Evolutionary conservation across 2,113 vertebrate genomes (phyloP).

Genomic region (Oryzias woworae): DNA sequence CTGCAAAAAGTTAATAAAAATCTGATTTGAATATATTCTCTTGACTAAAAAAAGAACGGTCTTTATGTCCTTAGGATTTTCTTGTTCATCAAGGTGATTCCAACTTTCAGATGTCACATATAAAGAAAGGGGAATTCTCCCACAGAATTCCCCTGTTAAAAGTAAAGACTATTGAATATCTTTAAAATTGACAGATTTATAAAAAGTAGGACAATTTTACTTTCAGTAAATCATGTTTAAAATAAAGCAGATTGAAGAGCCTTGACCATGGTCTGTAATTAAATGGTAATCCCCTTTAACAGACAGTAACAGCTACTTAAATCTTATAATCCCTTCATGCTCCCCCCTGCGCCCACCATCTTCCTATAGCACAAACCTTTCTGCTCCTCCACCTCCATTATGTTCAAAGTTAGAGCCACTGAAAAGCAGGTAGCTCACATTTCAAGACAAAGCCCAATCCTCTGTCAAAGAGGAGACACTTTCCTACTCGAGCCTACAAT

Average conservation of each 20-base stretch:
- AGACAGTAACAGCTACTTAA: slow-evolving; percentile 61
- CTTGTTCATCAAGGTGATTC: slow-evolving; percentile 20
- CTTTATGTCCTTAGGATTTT: slow-evolving; percentile 22
- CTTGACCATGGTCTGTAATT: slow-evolving; percentile 41
- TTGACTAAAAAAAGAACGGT: slow-evolving; percentile 18
- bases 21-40: not conserved
- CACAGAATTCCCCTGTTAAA: too few species aligned
- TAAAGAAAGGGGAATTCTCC: slow-evolving; percentile 25
- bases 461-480: slow-evolving; percentile 71
- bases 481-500: slow-evolving; percentile 55
- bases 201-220: not conserved
- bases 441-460: slow-evolving; percentile 71
- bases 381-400: slow-evolving; percentile 25
- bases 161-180: too few species aligned
- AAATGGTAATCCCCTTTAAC: slow-evolving; percentile 56
- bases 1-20: not conserved
- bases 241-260: slow-evolving; percentile 23
- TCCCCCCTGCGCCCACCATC: slow-evolving; percentile 46
- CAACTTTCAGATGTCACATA: slow-evolving; percentile 21
- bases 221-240: not conserved
- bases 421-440: slow-evolving; percentile 63
- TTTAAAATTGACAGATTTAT: too few species aligned
- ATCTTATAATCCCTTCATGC: slow-evolving; percentile 32
- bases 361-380: slow-evolving; percentile 58
- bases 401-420: slow-evolving; percentile 49